Evolutionary conservation across 2,113 vertebrate species (phyloP), one percentile per base, ranked within the genome.

Genomic region (Mastomys natalensis): DNA sequence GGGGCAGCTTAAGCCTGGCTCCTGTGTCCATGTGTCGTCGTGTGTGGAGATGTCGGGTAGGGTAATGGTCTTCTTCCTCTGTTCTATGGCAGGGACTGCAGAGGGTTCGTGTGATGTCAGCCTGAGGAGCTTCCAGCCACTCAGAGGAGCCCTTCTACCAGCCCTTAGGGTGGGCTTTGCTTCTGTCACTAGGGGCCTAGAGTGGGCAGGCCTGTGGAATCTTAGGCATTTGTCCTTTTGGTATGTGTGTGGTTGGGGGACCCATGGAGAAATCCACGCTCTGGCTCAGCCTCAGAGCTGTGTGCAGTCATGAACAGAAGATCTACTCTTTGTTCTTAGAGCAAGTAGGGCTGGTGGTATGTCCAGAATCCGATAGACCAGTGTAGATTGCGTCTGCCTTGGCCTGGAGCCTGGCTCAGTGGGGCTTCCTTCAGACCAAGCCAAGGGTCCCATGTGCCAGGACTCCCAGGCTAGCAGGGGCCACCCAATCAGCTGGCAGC

Each of bases 121-220:
- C 37, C 51, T 16, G 66, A 53, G 45, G 45, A 40, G 19, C n/a
- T 58, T 19, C 17, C 34, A n/a, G 40, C 6, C 4, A 43, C 48
- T 5, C 26, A 31, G 21, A n/a, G 6, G 37, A 78, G 48, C 3
- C 16, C 3, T 31, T 13, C 51, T 15, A 2, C n/a, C 16, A 31
- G 43, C 31, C 21, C 48, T 78, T 37, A 51, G 60, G 73, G 48
- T 51, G 5, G 53, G 60, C 77, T 91, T 94, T 96, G 87, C n/a
- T 95, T 77, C 77, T 9, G 81, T 40, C 19, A 5, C 45, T 21
- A 80, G 45, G 62, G 68, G 24, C 55, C 22, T 11, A 13, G 40
- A 29, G 40, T 60, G 72, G 64, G 62, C 29, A 26, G n/a, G 76
- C 37, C 37, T 40, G 8, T 48, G 92, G 92, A 93, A 97, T 97